phyloP scores from a whole-genome alignment of 2,888 invertebrate species.

The Cancer borealis region DNA sequence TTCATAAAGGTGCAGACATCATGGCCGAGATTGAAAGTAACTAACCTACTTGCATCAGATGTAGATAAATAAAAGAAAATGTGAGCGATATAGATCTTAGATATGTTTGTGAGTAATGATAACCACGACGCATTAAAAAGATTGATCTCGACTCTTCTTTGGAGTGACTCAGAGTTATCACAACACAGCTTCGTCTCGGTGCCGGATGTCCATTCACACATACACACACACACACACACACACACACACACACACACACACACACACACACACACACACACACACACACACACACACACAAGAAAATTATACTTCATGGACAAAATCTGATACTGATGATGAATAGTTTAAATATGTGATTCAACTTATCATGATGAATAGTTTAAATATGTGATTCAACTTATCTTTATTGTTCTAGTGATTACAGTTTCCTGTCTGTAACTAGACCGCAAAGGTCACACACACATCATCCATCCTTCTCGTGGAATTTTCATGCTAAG shows the following conservation, averaged over 20 bases:
- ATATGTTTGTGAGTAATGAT: neutral
- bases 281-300: slow-evolving; percentile 9
- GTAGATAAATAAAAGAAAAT: too few species aligned
- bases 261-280: neutral
- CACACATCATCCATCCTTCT: neutral
- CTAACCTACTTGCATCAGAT: too few species aligned
- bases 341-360: too few species aligned
- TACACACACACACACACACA: neutral
- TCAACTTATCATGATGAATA: too few species aligned
- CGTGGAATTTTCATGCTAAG: neutral
- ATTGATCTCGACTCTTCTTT: neutral
- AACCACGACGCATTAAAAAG: neutral
- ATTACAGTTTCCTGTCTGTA: neutral
- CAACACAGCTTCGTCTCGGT: neutral
- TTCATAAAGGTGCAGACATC: too few species aligned
- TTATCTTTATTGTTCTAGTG: neutral
- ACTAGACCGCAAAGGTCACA: neutral
- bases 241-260: neutral
- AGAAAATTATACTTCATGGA: too few species aligned
- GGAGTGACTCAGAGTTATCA: neutral
- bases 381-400: too few species aligned
- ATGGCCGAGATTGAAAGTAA: too few species aligned
- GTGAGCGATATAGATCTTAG: too few species aligned
- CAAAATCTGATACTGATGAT: too few species aligned
- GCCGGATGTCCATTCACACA: neutral